Base-by-base conservation (phyloP, 2,888 invertebrate genomes). In the Sarcophaga variegata region DNA sequence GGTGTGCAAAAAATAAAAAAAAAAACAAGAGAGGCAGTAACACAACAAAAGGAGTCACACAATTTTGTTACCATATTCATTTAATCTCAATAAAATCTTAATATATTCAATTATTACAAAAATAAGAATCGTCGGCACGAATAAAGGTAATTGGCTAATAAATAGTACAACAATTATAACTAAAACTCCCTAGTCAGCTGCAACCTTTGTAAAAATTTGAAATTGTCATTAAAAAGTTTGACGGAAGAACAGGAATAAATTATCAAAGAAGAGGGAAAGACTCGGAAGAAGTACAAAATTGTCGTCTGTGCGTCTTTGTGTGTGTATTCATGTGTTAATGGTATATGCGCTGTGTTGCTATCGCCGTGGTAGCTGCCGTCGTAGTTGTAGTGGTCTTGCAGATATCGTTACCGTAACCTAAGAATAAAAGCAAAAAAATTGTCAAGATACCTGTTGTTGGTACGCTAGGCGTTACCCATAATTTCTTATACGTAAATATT, bases 401-500 rank as follows among this genome's bases (percentile, higher is more conserved):
- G 49, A 77, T 83, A 69, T 81, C 74, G 25, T 67, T 82, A 71
- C 25, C 80, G 63, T 69, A 81, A 72, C 62, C 25, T 77, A 83
- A 77, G 69, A 86, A 83, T 47, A 83, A 60, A 78, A 74, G 72
- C 67, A 22, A 77, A 81, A 37, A 67, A 83, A 81, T 74, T 83
- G 74, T 75, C 77, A 81, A 85, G 67, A 83, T 86, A 86, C 83
- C 86, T 86, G 86, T 83, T 85, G 87, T 85, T 87, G 80, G 76
- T 74, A 74, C 82, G 72, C 77, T 77, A 87, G 87, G 83, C 87
- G 87, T 87, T 82, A 85, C 87, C 87, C 84, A 74, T 83, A 83
- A 69, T n/a, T 83, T 74, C 70, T 8, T 63, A 37, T 37, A 37
- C 37, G 37, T 10, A 81, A 17, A 67, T 60, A 72, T 78, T 78